Evolutionary conservation across 2,888 invertebrate genomes (phyloP).

Genomic region (Parascotia fuliginaria): DNA sequence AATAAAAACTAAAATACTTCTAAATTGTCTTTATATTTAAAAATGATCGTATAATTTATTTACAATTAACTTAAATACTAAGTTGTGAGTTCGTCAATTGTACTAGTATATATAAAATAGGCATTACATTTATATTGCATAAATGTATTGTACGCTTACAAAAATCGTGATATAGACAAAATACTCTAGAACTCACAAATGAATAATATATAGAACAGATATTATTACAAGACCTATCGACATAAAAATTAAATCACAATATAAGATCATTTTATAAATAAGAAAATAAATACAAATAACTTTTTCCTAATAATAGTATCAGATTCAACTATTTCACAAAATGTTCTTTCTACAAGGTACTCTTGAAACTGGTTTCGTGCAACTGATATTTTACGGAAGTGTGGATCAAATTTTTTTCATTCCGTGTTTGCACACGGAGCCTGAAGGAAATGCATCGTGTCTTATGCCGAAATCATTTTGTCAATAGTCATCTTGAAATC

Average conservation of each 20-base stretch:
- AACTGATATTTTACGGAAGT: background rate
- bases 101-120: slow-evolving; percentile 33
- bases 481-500: no score
- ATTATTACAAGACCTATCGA: slow-evolving; percentile 4
- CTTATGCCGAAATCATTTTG: no score
- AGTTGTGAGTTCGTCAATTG: slow-evolving; percentile 38
- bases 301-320: slow-evolving; percentile 22
- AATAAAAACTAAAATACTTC: slow-evolving; percentile 22
- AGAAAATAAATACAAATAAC: slow-evolving; percentile 43
- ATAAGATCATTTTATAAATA: slow-evolving; percentile 29
- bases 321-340: background rate
- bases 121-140: slow-evolving; percentile 12
- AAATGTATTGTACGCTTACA: slow-evolving; percentile 1
- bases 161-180: slow-evolving; percentile 9
- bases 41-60: slow-evolving; percentile 35
- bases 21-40: slow-evolving; percentile 38
- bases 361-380: background rate
- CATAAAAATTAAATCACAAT: slow-evolving; percentile 23
- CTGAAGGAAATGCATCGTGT: no score
- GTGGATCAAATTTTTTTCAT: no score
- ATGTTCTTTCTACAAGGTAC: background rate
- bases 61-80: slow-evolving; percentile 34
- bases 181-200: slow-evolving; percentile 4
- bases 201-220: background rate
- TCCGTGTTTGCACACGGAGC: no score